These are phyloP conservation scores for Trididemnum miniatum DNA, from an alignment of 23 tunicate species.

Conservation along the genomic window DNA sequence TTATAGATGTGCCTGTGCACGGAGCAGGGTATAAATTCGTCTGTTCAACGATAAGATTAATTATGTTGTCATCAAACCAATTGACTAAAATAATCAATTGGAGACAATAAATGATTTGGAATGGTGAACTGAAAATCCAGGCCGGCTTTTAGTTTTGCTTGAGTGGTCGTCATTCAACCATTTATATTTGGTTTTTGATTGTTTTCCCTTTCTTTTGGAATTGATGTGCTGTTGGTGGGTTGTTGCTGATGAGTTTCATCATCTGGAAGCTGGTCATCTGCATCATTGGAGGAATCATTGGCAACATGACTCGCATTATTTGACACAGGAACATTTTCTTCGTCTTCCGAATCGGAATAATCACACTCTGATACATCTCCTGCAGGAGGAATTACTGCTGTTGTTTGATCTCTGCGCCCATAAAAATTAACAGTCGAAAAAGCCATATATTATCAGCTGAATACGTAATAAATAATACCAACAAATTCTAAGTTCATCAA, in stretches of 20 bases:
- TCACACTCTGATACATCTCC: constrained; percentile 15
- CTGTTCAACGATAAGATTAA: background rate
- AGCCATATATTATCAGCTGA: background rate
- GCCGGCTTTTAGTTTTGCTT: constrained; percentile 5
- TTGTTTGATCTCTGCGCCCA: background rate
- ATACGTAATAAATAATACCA: background rate
- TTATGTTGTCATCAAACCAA: background rate
- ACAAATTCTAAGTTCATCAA: no score
- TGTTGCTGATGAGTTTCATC: background rate
- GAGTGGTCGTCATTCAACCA: constrained; percentile 15
- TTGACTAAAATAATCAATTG: background rate
- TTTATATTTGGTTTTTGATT: background rate
- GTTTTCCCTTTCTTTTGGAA: background rate
- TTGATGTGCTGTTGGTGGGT: constrained; percentile 4
- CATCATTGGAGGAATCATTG: background rate
- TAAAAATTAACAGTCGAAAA: background rate
- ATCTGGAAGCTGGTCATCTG: no score
- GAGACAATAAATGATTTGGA: background rate
- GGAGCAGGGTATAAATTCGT: background rate
- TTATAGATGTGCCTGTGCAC: constrained; percentile 9
- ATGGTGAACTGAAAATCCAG: background rate
- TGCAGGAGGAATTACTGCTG: background rate
- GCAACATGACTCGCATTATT: background rate
- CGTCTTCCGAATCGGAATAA: constrained; percentile 15
- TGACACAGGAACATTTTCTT: background rate